Conservation (phyloP, 2,888 invertebrate species). For the Yponomeuta sedellus region DNA sequence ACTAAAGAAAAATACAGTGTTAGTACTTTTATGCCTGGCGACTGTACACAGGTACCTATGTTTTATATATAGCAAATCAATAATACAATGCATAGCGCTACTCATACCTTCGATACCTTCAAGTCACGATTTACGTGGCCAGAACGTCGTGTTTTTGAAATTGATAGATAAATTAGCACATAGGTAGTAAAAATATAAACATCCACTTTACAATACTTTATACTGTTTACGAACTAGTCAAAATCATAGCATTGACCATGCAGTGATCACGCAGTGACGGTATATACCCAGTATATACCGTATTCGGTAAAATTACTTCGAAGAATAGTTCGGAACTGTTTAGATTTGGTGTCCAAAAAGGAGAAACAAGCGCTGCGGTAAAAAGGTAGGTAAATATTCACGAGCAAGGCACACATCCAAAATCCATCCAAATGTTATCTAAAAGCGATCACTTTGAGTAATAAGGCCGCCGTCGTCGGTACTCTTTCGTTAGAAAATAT, state of each 20-base stretch:
- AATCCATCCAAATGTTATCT: too few species aligned
- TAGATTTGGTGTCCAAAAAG: not conserved
- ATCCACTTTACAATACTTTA: not conserved
- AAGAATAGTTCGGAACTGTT: not conserved
- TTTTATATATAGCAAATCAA: too few species aligned
- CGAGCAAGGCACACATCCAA: too few species aligned
- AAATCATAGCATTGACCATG: not conserved
- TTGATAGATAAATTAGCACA: slow-evolving; percentile 13
- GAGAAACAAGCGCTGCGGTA: not conserved
- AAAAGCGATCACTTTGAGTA: too few species aligned
- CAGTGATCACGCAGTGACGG: not conserved
- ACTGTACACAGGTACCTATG: too few species aligned
- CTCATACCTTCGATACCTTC: too few species aligned
- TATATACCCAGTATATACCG: not conserved
- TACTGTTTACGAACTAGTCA: not conserved
- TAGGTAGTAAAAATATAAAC: not conserved
- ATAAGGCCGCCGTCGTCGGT: too few species aligned
- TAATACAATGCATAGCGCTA: too few species aligned
- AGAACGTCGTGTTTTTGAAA: slow-evolving; percentile 8
- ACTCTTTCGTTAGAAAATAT: too few species aligned
- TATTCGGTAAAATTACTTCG: not conserved
- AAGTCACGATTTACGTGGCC: slow-evolving; percentile 7
- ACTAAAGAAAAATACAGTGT: too few species aligned
- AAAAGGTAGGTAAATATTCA: not conserved
- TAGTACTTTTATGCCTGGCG: too few species aligned